A percentile compares a stretch with the other conserved stretches of the same genome.
These are phyloP conservation scores for Drosophila melanosoma DNA, from an alignment of 2,888 invertebrate genomes.

Conservation along the genomic window DNA sequence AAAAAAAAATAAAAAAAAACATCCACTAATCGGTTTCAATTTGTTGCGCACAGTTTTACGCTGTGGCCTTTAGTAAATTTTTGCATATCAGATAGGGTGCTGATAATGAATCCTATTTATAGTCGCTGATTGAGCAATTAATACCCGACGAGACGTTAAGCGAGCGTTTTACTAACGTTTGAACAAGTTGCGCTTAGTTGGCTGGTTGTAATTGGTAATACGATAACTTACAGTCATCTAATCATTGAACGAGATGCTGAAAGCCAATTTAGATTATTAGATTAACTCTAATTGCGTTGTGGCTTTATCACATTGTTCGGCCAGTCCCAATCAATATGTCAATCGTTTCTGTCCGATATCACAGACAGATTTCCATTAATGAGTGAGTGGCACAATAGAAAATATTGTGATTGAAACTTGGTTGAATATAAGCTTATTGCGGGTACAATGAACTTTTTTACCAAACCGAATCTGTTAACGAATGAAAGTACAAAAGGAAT, in stretches of 20 bases:
- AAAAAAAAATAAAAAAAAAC: not conserved
- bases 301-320: conserved; percentile 6
- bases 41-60: conserved; percentile 17
- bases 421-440: conserved; percentile 2
- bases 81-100: conserved; percentile 7
- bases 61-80: conserved; percentile 9
- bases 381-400: not conserved
- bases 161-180: conserved; percentile 17
- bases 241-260: conserved; percentile 20
- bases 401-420: not conserved
- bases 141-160: conserved; percentile 21
- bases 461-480: conserved; percentile 24
- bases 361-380: conserved; percentile 10
- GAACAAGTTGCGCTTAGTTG: conserved; percentile 18
- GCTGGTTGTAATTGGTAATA: conserved; percentile 44
- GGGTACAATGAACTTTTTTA: conserved; percentile 41
- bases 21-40: conserved; percentile 56
- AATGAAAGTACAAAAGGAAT: conserved; percentile 28
- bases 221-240: conserved; percentile 32
- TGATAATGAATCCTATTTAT: conserved; percentile 43
- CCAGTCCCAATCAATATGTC: not conserved
- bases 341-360: not conserved
- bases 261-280: conserved; percentile 4
- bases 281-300: conserved; percentile 3
- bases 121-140: conserved; percentile 59